Base-by-base conservation (phyloP, 2,888 invertebrate genomes). In the Mallateleia sp. region DNA sequence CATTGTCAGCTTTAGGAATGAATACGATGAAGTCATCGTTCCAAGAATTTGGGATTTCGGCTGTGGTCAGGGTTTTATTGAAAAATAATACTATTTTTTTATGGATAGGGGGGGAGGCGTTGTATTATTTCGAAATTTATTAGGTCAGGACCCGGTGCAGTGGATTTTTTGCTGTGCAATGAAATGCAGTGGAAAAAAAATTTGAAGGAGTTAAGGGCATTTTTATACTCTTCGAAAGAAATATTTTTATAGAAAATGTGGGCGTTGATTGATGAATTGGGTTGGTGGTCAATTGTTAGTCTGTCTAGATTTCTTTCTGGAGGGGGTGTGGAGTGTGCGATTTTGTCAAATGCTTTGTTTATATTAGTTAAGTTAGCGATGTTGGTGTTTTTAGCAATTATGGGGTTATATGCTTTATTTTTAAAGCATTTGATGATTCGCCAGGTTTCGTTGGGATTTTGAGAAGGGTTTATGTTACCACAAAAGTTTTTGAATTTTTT, bases 281-380 rank as follows among this genome's bases (percentile, higher is more conserved):
- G 28, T 28, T 28, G 28, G 8, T 28, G 28, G 8, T 28, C 28
- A 6, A 28, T 28, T 6, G 8, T 28, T 6, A 28, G 4, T 6
- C 8, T 4, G 28, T 28, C 28, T 4, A 6, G 8, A 8, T 28
- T 28, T 6, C 8, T 6, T 28, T 4, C 5, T 6, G 28, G 5
- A 6, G 28, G 28, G 28, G 4, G 5, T 6, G 8, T 8, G 4
- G 28, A 8, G 50, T 15, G 11, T 11, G 67, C 67, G 4, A 67
- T 50, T 50, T 67, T 67, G 32, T 67, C 34, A 50, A 50, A 67
- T 28, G 67, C 67, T 52, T 32, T 50, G 6, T 50, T 20, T 5
- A 50, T 2, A 32, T 7, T 50, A 50, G 14, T 3, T 15, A 5
- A 5, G 25, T 18, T 7, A 15, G 34, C 3, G 9, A 24, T 18